phyloP scores from a whole-genome alignment of 2,113 vertebrate genomes.

The Regulus satrapa region DNA sequence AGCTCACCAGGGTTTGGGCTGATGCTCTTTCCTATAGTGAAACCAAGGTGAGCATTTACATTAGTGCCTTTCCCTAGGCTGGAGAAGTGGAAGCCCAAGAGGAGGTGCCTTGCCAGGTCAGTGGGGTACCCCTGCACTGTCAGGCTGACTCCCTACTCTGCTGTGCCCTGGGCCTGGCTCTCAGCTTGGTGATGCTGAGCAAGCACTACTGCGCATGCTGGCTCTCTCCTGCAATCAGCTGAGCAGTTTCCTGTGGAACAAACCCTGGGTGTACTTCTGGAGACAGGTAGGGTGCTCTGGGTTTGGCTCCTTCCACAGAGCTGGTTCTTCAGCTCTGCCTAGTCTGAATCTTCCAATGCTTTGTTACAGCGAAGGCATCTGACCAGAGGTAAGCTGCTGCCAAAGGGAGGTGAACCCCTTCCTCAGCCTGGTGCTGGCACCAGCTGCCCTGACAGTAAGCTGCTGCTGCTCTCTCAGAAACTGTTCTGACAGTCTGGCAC shows the following conservation, averaged over 20 bases:
- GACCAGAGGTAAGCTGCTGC: neutral
- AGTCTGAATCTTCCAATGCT: neutral
- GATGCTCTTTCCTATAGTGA: neutral
- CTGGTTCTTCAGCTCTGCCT: neutral
- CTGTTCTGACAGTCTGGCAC: neutral
- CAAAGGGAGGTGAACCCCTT: neutral
- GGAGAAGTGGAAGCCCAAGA: neutral
- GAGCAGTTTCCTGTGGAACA: neutral
- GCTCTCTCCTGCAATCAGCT: neutral
- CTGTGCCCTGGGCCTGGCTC: neutral
- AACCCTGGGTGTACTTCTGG: neutral
- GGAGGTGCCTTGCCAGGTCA: rapidly evolving
- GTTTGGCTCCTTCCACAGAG: neutral
- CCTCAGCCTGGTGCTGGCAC: neutral
- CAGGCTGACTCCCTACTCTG: neutral
- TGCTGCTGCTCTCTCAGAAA: neutral
- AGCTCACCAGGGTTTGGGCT: neutral
- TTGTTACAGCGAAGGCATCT: rapidly evolving
- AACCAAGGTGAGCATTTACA: neutral
- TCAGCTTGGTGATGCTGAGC: rapidly evolving
- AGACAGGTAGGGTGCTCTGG: neutral
- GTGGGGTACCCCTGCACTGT: neutral
- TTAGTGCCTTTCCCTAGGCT: neutral
- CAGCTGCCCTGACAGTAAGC: neutral
- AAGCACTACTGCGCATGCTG: neutral